Percentiles rank a stretch among this genome's conserved stretches.
These are phyloP conservation scores for Malaclemys terrapin DNA, from an alignment of 2,113 vertebrate species.

Conservation along the genomic window DNA sequence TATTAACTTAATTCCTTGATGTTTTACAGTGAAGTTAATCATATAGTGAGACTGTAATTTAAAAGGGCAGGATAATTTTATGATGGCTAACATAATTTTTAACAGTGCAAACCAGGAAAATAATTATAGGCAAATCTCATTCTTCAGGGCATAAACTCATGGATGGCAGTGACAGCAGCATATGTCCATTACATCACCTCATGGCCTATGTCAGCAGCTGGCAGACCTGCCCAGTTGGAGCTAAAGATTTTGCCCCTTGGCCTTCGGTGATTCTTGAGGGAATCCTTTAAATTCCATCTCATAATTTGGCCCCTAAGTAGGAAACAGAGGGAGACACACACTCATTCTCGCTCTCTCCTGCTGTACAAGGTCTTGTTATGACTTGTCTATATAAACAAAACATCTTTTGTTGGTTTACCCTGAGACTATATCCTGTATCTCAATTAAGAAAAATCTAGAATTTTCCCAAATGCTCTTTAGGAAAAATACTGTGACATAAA, in stretches of 20 bases:
- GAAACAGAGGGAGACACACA: neutral
- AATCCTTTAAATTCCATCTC: neutral
- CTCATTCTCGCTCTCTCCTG: neutral
- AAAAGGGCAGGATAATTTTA: slow-evolving; percentile 31
- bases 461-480: neutral
- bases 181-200: neutral
- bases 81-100: slow-evolving; percentile 6
- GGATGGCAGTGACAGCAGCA: neutral
- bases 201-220: neutral
- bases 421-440: neutral
- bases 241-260: neutral
- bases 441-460: neutral
- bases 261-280: neutral
- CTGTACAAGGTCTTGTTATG: neutral
- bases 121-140: slow-evolving; percentile 32
- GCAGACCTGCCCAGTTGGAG: neutral
- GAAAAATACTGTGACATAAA: neutral
- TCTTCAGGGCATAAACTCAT: slow-evolving; percentile 49
- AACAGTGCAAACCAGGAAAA: slow-evolving; percentile 35
- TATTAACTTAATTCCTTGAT: slow-evolving; percentile 22
- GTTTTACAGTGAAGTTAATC: slow-evolving; percentile 66
- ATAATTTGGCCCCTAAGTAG: neutral
- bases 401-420: neutral
- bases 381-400: neutral
- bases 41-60: slow-evolving; percentile 1